Percentiles rank a stretch among this genome's conserved stretches.
Evolutionary conservation across 2,113 vertebrate genomes (phyloP).

Genomic region (Nanger granti): DNA sequence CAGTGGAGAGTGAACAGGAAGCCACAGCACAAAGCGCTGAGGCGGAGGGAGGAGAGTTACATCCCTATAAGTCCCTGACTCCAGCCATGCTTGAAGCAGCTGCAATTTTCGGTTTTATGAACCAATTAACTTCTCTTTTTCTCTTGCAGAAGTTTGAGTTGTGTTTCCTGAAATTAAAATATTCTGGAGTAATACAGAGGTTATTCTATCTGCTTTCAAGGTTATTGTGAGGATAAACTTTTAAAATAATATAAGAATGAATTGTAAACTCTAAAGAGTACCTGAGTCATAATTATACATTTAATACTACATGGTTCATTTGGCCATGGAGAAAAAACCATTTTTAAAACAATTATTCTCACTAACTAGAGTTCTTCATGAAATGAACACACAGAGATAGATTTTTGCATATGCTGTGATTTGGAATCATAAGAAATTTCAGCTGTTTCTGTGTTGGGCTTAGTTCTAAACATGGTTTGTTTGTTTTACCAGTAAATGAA

Average conservation of each 20-base stretch:
- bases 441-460: neutral
- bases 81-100: neutral
- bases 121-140: neutral
- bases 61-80: neutral
- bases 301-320: neutral
- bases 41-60: neutral
- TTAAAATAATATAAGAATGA: neutral
- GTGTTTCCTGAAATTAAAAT: neutral
- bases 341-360: neutral
- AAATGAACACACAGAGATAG: neutral
- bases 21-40: neutral
- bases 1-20: neutral
- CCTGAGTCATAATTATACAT: neutral
- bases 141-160: neutral
- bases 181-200: neutral
- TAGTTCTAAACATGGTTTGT: neutral
- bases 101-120: neutral
- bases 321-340: neutral
- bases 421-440: neutral
- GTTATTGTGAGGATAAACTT: neutral
- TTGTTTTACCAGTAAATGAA: neutral
- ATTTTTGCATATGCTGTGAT: neutral
- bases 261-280: neutral
- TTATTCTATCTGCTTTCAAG: neutral
- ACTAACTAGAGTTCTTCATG: neutral